These are phyloP conservation scores for Halictus ligatus DNA, from an alignment of 2,888 invertebrate species.

Conservation along the genomic window DNA sequence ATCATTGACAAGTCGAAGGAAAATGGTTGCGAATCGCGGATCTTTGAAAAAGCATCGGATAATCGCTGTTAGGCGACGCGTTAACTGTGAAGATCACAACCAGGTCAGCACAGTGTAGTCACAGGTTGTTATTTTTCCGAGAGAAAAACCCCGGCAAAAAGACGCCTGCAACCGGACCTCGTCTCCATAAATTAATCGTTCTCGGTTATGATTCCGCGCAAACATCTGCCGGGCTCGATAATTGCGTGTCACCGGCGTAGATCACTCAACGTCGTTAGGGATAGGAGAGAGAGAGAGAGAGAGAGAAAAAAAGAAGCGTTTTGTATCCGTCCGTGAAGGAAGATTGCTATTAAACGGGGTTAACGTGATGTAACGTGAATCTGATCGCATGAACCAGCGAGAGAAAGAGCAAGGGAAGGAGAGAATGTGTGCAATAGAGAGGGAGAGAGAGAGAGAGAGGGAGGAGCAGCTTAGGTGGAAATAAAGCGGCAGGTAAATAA, in stretches of 20 bases:
- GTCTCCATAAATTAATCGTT: not conserved
- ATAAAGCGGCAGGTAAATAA: slow-evolving; percentile 1
- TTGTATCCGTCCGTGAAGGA: not conserved
- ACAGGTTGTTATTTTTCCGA: not conserved
- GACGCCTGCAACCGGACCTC: not conserved
- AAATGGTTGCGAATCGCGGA: not conserved
- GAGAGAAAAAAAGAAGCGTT: not conserved
- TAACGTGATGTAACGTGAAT: not conserved
- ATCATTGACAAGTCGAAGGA: not conserved
- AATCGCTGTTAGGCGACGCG: not conserved
- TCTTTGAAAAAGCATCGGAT: not conserved
- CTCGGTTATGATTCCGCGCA: not conserved
- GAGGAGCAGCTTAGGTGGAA: not conserved
- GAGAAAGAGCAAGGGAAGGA: not conserved
- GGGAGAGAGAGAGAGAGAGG: not conserved
- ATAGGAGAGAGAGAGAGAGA: not conserved
- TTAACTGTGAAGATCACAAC: not conserved
- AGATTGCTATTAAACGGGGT: not conserved
- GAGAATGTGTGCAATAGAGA: not conserved
- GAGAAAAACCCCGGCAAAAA: not conserved
- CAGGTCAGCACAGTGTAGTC: not conserved
- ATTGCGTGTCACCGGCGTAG: not conserved
- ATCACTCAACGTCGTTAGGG: not conserved
- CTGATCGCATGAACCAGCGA: not conserved
- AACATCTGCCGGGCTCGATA: not conserved